Base-by-base conservation (phyloP, 2,888 invertebrate genomes). In the Apamea epomidion region DNA sequence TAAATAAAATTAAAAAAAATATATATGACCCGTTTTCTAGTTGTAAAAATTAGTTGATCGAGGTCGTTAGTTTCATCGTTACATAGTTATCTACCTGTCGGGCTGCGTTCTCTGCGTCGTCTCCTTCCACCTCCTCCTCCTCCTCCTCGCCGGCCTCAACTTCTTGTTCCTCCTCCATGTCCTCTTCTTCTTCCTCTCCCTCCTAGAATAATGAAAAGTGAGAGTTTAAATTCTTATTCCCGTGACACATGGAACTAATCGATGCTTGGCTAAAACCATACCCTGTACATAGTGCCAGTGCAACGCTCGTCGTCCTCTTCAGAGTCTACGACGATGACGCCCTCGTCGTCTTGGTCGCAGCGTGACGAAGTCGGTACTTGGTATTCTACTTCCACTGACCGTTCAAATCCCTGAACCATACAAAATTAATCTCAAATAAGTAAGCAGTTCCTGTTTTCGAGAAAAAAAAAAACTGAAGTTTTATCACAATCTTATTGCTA, bases 341-440 rank as follows among this genome's bases (percentile, higher is more conserved):
- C 97, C 87, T 98, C 98, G 92, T 98, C 98, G 91, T 98, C 98
- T 92, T 98, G 98, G 93, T 99, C 99, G 81, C 98, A 97, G 91
- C 99, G 98, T 51, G 98, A 98, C 42, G 98, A 98, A 0, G 99
- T 99, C 14, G 99, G 98, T 80, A 99, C 98, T 96, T 99, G 98
- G 92, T 98, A 98, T 92, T 98, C 98, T n/a, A 98, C 98, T 91
- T 98, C 98, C 70, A 97, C 98, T 5, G 98, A 98, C 85, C 98
- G 97, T 80, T 97, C 97, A 88, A 98, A 97, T 74, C 97, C 97
- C 95, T 97, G 85, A 73, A 84, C 79, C 75, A 83, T 77, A 76
- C 74, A 82, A 84, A 77, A 62, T 70, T 45, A 32, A 74, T 70
- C 60, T 70, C 42, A 76, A 76, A 64, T 62, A 74, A 58, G 37